Conservation (phyloP, 64 coral and sea anemone genomes). For the Dendronephthya gigantea region DNA sequence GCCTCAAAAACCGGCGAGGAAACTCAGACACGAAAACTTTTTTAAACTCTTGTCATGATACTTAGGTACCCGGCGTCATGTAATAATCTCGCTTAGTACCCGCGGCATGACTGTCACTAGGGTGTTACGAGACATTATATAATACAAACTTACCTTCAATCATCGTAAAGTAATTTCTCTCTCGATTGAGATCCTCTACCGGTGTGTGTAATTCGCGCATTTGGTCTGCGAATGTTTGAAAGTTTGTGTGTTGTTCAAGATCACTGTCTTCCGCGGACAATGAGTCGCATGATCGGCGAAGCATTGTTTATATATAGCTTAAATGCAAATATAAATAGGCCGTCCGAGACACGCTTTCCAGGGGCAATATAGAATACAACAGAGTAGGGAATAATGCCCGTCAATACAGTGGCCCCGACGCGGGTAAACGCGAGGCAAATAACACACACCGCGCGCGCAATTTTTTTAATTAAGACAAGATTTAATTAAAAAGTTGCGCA, state of each 20-base stretch:
- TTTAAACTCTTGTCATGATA: too few relatives aligned
- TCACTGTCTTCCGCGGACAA: background rate
- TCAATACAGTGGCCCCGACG: background rate
- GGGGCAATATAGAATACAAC: background rate
- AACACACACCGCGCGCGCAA: background rate
- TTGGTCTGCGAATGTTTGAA: background rate
- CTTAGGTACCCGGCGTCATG: too few relatives aligned
- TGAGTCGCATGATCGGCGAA: background rate
- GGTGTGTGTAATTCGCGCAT: conserved; percentile 6
- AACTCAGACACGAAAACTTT: too few relatives aligned
- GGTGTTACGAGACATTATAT: background rate
- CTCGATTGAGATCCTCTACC: background rate
- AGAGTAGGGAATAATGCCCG: background rate
- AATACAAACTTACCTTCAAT: background rate
- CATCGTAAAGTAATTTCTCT: background rate
- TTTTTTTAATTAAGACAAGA: conserved; percentile 18
- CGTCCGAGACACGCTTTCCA: background rate
- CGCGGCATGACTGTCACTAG: too few relatives aligned
- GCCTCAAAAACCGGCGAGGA: too few relatives aligned
- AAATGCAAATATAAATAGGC: conserved; percentile 20
- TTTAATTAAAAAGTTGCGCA: conserved; percentile 14
- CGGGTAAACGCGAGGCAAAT: background rate
- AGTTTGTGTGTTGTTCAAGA: background rate
- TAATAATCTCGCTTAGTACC: too few relatives aligned
- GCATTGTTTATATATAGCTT: conserved; percentile 14